Evolutionary conservation across 1,140 invertebrate species (phyloP), one percentile per base, ranked within the genome.

Genomic region (Antheraea pernyi): DNA sequence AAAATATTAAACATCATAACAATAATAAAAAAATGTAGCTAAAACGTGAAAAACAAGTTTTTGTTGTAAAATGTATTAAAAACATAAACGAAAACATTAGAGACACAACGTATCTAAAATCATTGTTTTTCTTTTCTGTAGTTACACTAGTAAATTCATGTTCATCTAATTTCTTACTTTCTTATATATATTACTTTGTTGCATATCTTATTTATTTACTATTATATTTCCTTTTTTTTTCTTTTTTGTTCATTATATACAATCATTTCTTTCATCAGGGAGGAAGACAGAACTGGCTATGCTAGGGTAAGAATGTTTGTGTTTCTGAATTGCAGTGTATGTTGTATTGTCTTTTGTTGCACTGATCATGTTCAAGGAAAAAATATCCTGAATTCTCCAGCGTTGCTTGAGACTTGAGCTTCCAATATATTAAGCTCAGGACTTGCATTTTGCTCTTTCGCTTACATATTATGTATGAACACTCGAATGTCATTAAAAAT

Each of bases 221-320:
- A 68, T 71, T 74, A 63, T 75, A 70, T 74, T 65, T 69, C 65
- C 72, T 77, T 75, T 83, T 76, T 68, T 71, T 79, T 68, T 73
- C 69, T 75, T 53, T 53, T 77, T 70, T 70, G 72, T 83, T 84
- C 82, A 83, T 81, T 80, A 83, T 90, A 74, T 85, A 88, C 82
- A 78, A 53, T 72, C 78, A 86, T 92, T 90, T 91, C 85, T 89
- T 91, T 92, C 85, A 92, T 92, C 88, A 91, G 91, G 88, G 92
- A 92, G 90, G 89, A 92, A 88, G 91, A 91, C 86, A 91, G 89
- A 82, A 89, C 83, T 80, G 89, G 89, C 87, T 93, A 88, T 92
- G 88, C 81, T 90, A 91, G 91, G 89, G 89, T 90, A 92, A 90
- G 91, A 89, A 69, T 82, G 89, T 89, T 68, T 82, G 86, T 88